Evolutionary conservation across 53 echinoderm and acorn worm genomes (phyloP), one percentile per base, ranked within the genome.

Genomic region (Echinometra lucunter): DNA sequence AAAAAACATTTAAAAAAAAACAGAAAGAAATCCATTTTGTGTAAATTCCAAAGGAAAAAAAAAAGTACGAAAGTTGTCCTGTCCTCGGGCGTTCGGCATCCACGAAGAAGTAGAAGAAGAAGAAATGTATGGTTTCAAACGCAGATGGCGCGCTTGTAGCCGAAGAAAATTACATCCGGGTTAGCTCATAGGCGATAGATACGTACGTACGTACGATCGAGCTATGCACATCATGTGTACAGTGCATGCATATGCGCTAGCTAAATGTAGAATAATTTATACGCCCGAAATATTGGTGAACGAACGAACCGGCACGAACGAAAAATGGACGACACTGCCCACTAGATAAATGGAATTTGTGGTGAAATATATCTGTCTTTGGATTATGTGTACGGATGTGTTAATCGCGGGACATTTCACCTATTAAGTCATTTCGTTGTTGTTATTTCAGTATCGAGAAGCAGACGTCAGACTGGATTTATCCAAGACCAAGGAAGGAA

Each of bases 81-180:
- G n/a, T n/a, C n/a, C n/a, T n/a, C n/a, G n/a, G n/a, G n/a, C n/a
- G n/a, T n/a, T n/a, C n/a, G n/a, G n/a, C n/a, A n/a, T n/a, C n/a
- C n/a, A n/a, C n/a, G n/a, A n/a, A n/a, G n/a, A n/a, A n/a, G n/a
- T n/a, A n/a, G n/a, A n/a, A n/a, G n/a, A n/a, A n/a, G n/a, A n/a
- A n/a, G n/a, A n/a, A 47, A 47, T 47, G 49, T 53, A 53, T 53
- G 53, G 53, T 53, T 53, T 9, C 53, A 53, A 80, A 44, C 80
- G 42, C 80, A 80, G 80, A 80, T 80, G 80, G 80, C 80, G 80
- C n/a, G n/a, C n/a, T n/a, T n/a, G n/a, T 42, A 80, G 32, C 9
- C 11, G 13, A 72, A 34, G 4, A 15, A 3, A 80, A 44, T 11
- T 80, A 80, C 80, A 80, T 80, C 80, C 80, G 80, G 80, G 80